A percentile compares a stretch with the other conserved stretches of the same genome.
Conservation (phyloP, 1,140 invertebrate species). For the Cyclina sinensis region DNA sequence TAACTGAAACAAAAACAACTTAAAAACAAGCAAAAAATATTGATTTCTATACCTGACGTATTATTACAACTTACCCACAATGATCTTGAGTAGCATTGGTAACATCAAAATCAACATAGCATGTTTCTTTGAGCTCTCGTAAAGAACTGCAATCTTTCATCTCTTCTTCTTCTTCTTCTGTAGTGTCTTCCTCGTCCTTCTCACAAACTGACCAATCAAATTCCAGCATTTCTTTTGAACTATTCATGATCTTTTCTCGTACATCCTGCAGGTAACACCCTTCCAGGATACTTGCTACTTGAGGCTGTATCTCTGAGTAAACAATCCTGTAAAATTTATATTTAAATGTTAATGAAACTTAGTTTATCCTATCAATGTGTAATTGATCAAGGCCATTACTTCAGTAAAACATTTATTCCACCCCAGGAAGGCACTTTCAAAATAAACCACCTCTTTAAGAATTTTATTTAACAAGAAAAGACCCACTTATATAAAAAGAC, state of each 20-base stretch:
- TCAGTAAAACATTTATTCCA: too few species aligned
- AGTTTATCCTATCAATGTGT: too few species aligned
- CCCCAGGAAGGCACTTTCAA: too few species aligned
- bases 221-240: constrained; percentile 4
- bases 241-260: not conserved
- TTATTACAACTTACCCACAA: constrained; percentile 2
- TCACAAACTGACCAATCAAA: constrained; percentile 28
- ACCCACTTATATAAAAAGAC: too few species aligned
- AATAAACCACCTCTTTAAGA: too few species aligned
- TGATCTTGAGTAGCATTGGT: not conserved
- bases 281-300: not conserved
- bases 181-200: not conserved
- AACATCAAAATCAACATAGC: not conserved
- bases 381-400: too few species aligned
- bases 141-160: not conserved
- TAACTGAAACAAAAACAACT: too few species aligned
- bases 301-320: not conserved
- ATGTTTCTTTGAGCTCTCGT: not conserved
- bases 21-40: too few species aligned
- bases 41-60: too few species aligned
- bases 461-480: too few species aligned
- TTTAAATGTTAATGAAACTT: too few species aligned
- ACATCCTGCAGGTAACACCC: not conserved
- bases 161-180: not conserved
- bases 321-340: not conserved